Conservation (phyloP, 1,140 invertebrate genomes). For the Chironomus striatipennis region DNA sequence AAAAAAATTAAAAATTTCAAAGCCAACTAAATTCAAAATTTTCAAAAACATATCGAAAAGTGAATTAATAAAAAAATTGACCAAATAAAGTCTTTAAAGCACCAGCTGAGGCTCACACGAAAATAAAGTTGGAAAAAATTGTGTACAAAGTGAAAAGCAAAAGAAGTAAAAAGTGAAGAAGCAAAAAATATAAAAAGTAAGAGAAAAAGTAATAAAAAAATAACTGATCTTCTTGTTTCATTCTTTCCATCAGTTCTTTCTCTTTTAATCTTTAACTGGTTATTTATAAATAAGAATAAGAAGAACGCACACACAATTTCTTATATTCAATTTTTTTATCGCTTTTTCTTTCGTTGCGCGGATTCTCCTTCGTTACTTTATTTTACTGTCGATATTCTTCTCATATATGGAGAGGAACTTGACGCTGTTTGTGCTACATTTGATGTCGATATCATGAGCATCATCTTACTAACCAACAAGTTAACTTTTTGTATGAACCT, state of each 20-base stretch:
- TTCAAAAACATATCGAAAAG: background rate
- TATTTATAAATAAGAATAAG: background rate
- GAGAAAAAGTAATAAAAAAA: background rate
- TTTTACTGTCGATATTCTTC: background rate
- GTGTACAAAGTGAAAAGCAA: conserved; percentile 10
- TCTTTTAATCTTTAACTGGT: conserved; percentile 1
- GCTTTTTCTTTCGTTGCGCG: background rate
- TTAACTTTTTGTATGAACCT: too few relatives aligned
- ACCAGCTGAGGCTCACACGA: background rate
- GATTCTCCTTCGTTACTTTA: background rate
- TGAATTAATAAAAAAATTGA: background rate
- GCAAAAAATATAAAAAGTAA: background rate
- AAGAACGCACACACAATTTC: background rate
- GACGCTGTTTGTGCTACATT: conserved; percentile 11
- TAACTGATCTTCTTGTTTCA: conserved; percentile 13
- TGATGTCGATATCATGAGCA: background rate
- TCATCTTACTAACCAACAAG: background rate
- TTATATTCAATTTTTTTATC: too few relatives aligned
- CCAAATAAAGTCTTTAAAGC: background rate
- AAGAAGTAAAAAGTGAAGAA: background rate
- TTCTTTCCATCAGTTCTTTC: background rate
- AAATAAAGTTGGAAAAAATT: background rate
- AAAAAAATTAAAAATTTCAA: background rate
- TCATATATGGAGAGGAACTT: background rate
- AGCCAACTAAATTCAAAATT: background rate